Conservation (phyloP, 2,888 invertebrate genomes). For the Thysanoteuthis rhombus region DNA sequence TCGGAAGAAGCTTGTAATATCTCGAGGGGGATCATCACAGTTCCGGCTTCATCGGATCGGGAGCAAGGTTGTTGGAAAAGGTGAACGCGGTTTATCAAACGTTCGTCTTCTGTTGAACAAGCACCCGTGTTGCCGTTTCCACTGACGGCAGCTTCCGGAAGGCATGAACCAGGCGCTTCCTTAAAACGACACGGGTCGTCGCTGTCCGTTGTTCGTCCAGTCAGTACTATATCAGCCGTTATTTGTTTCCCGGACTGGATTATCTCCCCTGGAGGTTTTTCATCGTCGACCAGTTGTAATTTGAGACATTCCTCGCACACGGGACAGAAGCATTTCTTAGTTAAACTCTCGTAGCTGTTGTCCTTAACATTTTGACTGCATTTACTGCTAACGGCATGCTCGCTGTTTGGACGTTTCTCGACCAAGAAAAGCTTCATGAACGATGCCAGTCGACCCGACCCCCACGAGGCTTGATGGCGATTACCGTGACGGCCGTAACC, state of each 20-base stretch:
- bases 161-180: not conserved
- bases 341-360: not conserved
- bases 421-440: conserved; percentile 45
- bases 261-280: not conserved
- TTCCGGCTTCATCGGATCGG: not conserved
- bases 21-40: conserved; percentile 2
- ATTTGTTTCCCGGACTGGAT: not conserved
- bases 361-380: not conserved
- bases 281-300: not conserved
- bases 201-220: not conserved
- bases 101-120: not conserved
- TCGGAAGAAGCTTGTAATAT: not conserved
- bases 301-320: not conserved
- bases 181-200: not conserved
- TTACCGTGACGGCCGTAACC: conserved; percentile 55
- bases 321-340: conserved; percentile 16
- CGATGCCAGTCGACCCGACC: conserved; percentile 45
- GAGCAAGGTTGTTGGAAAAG: conserved; percentile 1
- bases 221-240: not conserved
- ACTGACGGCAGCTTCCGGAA: too few species aligned
- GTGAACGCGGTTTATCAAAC: not conserved
- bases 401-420: conserved; percentile 48
- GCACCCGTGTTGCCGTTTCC: not conserved
- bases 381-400: conserved; percentile 38
- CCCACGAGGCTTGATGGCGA: conserved; percentile 46